Conservation (phyloP, 2,113 vertebrate species). For the Cranoglanis bouderius region DNA sequence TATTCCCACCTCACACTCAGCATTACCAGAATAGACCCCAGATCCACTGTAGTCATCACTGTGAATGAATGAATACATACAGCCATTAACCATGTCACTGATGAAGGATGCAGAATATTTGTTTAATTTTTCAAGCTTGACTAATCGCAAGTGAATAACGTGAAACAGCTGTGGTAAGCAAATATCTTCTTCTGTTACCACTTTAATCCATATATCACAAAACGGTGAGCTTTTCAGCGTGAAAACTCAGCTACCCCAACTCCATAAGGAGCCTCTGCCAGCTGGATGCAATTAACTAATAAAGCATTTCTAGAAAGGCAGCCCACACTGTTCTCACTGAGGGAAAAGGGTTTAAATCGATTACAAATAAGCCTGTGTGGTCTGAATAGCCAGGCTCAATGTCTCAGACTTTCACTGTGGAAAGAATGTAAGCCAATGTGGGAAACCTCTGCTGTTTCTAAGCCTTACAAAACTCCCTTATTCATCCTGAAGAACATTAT, state of each 20-base stretch:
- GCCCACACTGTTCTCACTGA: slow-evolving; percentile 27
- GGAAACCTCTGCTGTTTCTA: background rate
- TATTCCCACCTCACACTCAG: background rate
- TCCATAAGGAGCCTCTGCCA: slow-evolving; percentile 31
- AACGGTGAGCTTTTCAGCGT: background rate
- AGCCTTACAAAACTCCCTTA: background rate
- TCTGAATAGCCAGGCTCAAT: slow-evolving; percentile 26
- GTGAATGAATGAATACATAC: background rate
- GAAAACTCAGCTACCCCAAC: background rate
- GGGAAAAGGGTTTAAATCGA: slow-evolving; percentile 21
- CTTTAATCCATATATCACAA: slow-evolving; percentile 7
- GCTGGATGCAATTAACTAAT: slow-evolving; percentile 48
- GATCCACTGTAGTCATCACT: background rate
- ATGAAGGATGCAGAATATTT: background rate
- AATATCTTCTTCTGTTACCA: slow-evolving; percentile 7
- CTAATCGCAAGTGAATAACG: background rate
- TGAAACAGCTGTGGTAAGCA: slow-evolving; percentile 28
- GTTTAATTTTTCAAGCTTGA: slow-evolving; percentile 13
- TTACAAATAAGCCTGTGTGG: slow-evolving; percentile 39
- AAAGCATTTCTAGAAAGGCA: slow-evolving; percentile 33
- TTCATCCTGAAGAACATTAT: background rate
- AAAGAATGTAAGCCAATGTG: slow-evolving; percentile 9
- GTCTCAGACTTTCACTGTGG: slow-evolving; percentile 21
- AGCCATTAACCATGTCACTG: background rate
- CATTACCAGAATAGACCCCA: background rate